Evolutionary conservation across 2,113 vertebrate genomes (phyloP).

Genomic region (Megaceryle torquata): DNA sequence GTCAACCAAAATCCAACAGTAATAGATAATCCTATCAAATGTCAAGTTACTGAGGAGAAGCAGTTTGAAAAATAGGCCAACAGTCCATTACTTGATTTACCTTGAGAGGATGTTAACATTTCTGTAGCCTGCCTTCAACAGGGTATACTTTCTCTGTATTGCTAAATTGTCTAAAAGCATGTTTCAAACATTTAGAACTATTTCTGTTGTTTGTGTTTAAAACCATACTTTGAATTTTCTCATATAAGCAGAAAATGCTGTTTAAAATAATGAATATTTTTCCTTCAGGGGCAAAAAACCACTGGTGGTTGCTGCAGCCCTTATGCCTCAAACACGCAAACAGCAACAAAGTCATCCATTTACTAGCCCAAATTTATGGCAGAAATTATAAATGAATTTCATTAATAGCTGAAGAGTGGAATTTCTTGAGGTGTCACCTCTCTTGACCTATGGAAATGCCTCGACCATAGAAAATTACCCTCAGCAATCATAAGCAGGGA

Average conservation of each 20-base stretch:
- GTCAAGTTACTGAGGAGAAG: slow-evolving; percentile 72
- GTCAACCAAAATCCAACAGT: slow-evolving; percentile 72
- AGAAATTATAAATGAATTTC: neutral
- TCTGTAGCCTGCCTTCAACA: slow-evolving; percentile 29
- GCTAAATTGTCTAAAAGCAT: slow-evolving; percentile 43
- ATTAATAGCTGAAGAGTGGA: neutral
- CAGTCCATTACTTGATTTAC: slow-evolving; percentile 63
- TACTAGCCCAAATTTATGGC: neutral
- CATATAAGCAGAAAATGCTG: neutral
- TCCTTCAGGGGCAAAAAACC: neutral
- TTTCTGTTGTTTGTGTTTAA: slow-evolving; percentile 39
- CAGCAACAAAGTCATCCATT: neutral
- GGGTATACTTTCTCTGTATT: neutral
- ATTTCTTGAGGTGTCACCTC: neutral
- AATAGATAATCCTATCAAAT: slow-evolving; percentile 76
- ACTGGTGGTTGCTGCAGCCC: neutral
- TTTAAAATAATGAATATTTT: slow-evolving; percentile 42
- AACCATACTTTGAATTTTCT: slow-evolving; percentile 59
- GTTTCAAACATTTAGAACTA: slow-evolving; percentile 11
- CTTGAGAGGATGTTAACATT: slow-evolving; percentile 49
- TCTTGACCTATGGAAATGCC: neutral
- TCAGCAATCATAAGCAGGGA: neutral
- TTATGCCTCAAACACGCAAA: neutral
- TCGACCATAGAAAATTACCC: neutral
- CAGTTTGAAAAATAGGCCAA: slow-evolving; percentile 72